Evolutionary conservation across 2,113 vertebrate species (phyloP).

Genomic region (Dasyornis broadbenti): DNA sequence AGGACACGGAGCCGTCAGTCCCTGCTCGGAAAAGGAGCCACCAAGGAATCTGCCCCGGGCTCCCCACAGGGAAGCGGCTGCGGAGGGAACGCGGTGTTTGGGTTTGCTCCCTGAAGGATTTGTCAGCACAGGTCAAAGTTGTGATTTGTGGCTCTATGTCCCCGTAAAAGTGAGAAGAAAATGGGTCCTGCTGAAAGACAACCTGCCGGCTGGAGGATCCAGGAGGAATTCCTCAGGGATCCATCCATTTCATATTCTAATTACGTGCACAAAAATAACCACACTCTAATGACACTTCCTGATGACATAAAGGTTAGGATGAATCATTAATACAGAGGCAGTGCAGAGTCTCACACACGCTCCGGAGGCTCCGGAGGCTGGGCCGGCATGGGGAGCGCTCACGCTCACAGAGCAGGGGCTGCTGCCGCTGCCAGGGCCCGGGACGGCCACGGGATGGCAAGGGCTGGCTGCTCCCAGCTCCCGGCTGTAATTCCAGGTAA

Average conservation of each 20-base stretch:
- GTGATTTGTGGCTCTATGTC: background rate
- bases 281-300: slow-evolving; percentile 31
- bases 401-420: background rate
- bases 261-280: slow-evolving; percentile 11
- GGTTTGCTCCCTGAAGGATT: background rate
- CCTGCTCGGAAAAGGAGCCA: background rate
- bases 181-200: background rate
- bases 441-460: background rate
- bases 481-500: background rate
- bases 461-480: background rate
- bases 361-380: background rate
- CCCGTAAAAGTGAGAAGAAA: rapidly evolving
- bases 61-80: rapidly evolving
- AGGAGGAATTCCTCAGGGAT: slow-evolving; percentile 9
- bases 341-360: background rate
- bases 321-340: slow-evolving; percentile 20
- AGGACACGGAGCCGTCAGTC: rapidly evolving
- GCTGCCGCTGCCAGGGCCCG: background rate
- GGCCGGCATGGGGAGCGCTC: background rate
- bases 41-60: background rate
- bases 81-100: background rate
- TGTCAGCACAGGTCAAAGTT: background rate
- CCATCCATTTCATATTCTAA: background rate
- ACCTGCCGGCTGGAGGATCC: background rate
- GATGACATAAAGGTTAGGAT: slow-evolving; percentile 16